These are phyloP conservation scores for Illadopsis cleaveri DNA, from an alignment of 2,113 vertebrate genomes.

Conservation along the genomic window DNA sequence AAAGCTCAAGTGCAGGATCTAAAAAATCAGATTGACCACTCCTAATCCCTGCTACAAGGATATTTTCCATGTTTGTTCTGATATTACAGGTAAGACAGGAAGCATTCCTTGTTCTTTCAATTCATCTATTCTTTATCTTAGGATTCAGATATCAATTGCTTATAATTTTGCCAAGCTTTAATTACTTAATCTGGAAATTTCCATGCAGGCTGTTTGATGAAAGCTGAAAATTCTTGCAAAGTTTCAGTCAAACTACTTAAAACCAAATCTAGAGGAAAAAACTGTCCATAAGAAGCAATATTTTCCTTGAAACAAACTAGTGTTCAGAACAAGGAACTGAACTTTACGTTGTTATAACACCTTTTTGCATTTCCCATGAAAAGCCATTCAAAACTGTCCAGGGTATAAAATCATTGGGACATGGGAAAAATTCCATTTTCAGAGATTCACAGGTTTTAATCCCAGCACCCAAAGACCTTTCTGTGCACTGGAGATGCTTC, in stretches of 20 bases:
- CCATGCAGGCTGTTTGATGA: not conserved
- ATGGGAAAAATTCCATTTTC: not conserved
- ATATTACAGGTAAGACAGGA: not conserved
- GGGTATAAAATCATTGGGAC: not conserved
- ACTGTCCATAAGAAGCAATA: not conserved
- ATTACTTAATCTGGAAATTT: not conserved
- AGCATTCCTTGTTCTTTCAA: not conserved
- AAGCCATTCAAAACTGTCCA: not conserved
- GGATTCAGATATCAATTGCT: not conserved
- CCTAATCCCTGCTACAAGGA: not conserved
- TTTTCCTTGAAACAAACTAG: not conserved
- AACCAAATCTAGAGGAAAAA: not conserved
- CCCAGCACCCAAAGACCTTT: not conserved
- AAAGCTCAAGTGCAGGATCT: not conserved
- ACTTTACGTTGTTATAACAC: not conserved
- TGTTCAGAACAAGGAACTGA: not conserved
- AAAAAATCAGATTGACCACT: not conserved
- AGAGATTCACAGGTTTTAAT: not conserved
- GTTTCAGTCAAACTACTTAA: not conserved
- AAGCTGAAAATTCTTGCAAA: not conserved
- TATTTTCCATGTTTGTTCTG: not conserved
- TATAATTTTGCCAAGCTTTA: not conserved
- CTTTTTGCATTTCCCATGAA: not conserved
- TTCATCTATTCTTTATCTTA: not conserved
- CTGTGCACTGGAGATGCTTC: not conserved